phyloP scores from a whole-genome alignment of 2,888 invertebrate species.

The Melolontha melolontha region DNA sequence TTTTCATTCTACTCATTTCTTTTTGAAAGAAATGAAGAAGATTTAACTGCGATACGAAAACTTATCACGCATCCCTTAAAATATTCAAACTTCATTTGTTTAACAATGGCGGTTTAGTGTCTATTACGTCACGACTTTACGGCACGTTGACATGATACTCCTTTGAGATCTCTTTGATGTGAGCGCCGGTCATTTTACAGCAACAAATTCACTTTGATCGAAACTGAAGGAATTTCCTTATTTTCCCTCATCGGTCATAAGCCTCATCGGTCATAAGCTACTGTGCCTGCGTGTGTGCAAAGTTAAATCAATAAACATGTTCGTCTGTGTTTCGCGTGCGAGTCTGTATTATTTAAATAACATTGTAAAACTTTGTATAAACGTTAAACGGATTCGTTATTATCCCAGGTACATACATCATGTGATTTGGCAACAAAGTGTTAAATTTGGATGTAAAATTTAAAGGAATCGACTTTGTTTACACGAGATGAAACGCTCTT shows the following conservation, averaged over 20 bases:
- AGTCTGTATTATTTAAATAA: slow-evolving; percentile 27
- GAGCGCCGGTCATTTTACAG: slow-evolving; percentile 34
- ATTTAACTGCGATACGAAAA: slow-evolving; percentile 57
- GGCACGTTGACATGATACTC: slow-evolving; percentile 42
- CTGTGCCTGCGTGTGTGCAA: slow-evolving; percentile 25
- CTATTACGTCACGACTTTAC: slow-evolving; percentile 48
- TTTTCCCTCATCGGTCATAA: slow-evolving; percentile 24
- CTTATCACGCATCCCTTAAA: slow-evolving; percentile 57
- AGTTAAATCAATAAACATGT: slow-evolving; percentile 34
- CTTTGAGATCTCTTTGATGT: slow-evolving; percentile 46
- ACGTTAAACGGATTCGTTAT: slow-evolving; percentile 25
- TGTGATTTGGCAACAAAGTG: slow-evolving; percentile 25
- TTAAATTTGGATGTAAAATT: slow-evolving; percentile 8
- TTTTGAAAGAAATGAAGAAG: slow-evolving; percentile 45
- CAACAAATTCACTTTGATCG: slow-evolving; percentile 36
- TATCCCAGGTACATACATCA: slow-evolving; percentile 14
- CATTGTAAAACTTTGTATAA: slow-evolving; percentile 25
- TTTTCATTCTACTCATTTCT: slow-evolving; percentile 3
- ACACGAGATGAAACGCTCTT: slow-evolving; percentile 27
- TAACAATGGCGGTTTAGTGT: slow-evolving; percentile 48
- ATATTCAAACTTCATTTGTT: slow-evolving; percentile 58
- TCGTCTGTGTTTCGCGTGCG: slow-evolving; percentile 20
- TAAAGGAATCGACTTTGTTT: slow-evolving; percentile 25
- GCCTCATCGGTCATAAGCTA: slow-evolving; percentile 26
- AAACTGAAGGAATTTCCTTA: slow-evolving; percentile 35